Conservation (phyloP, 2,113 vertebrate genomes). For the Burhinus bistriatus region DNA sequence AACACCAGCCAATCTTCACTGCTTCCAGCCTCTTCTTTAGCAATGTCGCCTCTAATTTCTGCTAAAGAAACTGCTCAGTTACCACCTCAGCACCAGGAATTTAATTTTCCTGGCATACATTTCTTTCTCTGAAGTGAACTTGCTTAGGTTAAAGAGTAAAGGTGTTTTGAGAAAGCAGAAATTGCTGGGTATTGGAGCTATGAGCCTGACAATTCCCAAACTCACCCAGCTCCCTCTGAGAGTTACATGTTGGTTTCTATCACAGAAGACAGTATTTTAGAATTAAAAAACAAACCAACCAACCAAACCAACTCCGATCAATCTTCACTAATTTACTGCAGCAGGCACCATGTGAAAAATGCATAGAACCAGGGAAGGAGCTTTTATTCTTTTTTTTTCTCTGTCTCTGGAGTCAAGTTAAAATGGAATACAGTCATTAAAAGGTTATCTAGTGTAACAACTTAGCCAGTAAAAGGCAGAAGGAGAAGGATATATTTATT, state of each 20-base stretch:
- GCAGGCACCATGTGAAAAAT: constrained; percentile 43
- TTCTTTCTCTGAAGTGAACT: background rate
- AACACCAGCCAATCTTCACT: background rate
- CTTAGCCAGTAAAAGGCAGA: constrained; percentile 48
- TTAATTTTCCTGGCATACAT: constrained; percentile 27
- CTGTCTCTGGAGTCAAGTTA: constrained; percentile 44
- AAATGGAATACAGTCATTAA: constrained; percentile 68
- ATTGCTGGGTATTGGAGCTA: background rate
- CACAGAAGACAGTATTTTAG: background rate
- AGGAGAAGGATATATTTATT: constrained; percentile 61
- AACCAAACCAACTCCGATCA: background rate
- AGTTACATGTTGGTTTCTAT: background rate
- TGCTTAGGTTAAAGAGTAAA: background rate
- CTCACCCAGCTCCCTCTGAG: background rate
- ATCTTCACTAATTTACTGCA: constrained; percentile 56
- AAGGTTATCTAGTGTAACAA: constrained; percentile 70
- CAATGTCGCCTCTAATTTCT: background rate
- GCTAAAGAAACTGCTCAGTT: constrained; percentile 19
- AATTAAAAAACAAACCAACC: background rate
- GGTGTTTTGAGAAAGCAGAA: background rate
- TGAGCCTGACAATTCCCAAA: background rate
- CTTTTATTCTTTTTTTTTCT: background rate
- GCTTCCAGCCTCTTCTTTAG: background rate
- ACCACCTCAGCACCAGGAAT: background rate
- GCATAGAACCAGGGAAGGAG: constrained; percentile 27